Evolutionary conservation across 2,888 invertebrate species (phyloP).

Genomic region (Meiosimyza platycephala): DNA sequence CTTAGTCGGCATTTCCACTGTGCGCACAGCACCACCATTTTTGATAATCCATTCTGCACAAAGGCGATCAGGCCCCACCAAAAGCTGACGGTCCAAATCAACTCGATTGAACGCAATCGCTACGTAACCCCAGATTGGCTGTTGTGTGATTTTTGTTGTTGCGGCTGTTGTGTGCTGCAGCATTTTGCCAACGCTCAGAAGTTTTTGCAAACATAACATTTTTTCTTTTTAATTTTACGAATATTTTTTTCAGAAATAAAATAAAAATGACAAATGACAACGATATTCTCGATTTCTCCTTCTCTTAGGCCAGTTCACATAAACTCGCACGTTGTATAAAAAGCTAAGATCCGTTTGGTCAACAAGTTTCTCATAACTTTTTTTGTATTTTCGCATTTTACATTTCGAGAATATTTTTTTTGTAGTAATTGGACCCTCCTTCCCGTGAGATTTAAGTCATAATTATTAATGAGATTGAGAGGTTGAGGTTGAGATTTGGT

Average conservation of each 20-base stretch:
- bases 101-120: conserved; percentile 73
- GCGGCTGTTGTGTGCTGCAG: neutral
- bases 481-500: no score
- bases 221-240: no score
- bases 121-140: conserved; percentile 63
- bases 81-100: conserved; percentile 74
- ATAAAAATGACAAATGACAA: no score
- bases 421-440: no score
- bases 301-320: neutral
- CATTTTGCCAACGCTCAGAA: neutral
- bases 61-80: conserved; percentile 83
- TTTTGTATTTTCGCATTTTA: no score
- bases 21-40: conserved; percentile 88
- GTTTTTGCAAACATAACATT: conserved; percentile 15
- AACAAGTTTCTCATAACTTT: no score
- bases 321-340: no score
- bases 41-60: conserved; percentile 96
- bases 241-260: no score
- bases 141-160: neutral
- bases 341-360: no score
- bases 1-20: conserved; percentile 70
- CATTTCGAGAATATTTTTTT: no score
- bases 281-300: neutral
- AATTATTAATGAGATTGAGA: no score
- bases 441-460: no score